Base-by-base conservation (phyloP, 2,888 invertebrate genomes). In the Podotricha telesiphe region DNA sequence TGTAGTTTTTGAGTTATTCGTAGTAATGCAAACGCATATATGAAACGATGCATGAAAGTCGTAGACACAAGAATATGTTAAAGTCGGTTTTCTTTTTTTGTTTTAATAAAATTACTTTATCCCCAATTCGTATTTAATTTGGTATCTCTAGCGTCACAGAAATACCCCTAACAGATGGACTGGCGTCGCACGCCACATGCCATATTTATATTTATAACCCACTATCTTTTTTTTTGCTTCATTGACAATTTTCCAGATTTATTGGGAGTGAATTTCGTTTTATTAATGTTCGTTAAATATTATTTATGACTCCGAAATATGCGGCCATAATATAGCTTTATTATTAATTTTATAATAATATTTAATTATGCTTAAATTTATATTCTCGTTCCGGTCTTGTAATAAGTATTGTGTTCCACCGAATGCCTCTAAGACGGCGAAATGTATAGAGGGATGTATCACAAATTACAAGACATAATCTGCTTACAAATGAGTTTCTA, bases 151-250 rank as follows among this genome's bases (percentile, higher is more conserved):
- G 51, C 50, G 62, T 20, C 51, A 65, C 68, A 28, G 37, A 68
- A 68, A 68, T 68, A 68, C 15, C 56, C 58, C n/a, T 45, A 68
- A 59, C 68, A 68, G 64, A 68, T 68, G 59, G 64, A 72, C 67
- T 47, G 45, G 65, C 65, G 69, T 61, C 63, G n/a, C 34, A 45
- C 59, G 67, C 51, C 66, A 58, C 58, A 67, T 67, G 67, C 61
- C 62, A 62, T 70, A 61, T 66, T 56, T 56, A 63, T 66, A 63
- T 70, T 58, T 55, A 56, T 58, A 51, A 8, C 47, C 65, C 34
- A 17, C 42, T 17, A 22, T 69, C 59, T 61, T 69, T 65, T 28
- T n/a, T 69, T 28, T 58, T 69, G 11, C 17, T 22, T 51, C 19
- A 20, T 6, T 65, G 53, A 45, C 58, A 55, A 65, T 69, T 55